Percentiles rank a stretch among this genome's conserved stretches.
Evolutionary conservation across 2,113 vertebrate species (phyloP).

Genomic region (Glaucomys volans): DNA sequence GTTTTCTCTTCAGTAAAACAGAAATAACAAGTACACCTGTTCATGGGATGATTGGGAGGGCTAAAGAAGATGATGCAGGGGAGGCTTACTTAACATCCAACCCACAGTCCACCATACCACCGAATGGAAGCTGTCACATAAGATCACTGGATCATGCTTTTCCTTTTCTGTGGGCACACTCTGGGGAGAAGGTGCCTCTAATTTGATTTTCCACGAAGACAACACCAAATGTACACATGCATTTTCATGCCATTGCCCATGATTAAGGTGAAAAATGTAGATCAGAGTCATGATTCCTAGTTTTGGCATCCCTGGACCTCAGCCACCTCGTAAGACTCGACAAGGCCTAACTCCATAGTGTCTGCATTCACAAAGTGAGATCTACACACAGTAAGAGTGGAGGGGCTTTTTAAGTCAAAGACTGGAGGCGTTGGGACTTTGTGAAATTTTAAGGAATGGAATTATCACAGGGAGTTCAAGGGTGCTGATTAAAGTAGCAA

Average conservation of each 20-base stretch:
- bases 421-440: not conserved
- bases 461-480: not conserved
- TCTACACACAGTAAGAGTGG: rapidly evolving
- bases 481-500: not conserved
- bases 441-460: not conserved
- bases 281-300: constrained; percentile 44
- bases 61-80: not conserved
- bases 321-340: not conserved
- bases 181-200: constrained; percentile 62
- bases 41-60: not conserved
- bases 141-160: constrained; percentile 77
- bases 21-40: not conserved
- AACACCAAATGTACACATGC: not conserved
- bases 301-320: not conserved
- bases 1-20: not conserved
- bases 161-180: constrained; percentile 76
- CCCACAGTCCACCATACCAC: not conserved
- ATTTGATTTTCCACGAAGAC: constrained; percentile 80
- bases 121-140: not conserved
- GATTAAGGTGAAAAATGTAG: not conserved
- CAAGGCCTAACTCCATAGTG: not conserved
- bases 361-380: not conserved
- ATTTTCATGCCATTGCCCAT: not conserved
- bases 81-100: not conserved
- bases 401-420: not conserved